Evolutionary conservation across 37 sponge, comb jelly and placozoan genomes (phyloP), one percentile per base, ranked within the genome.

Genomic region (Hormiphora californensis): DNA sequence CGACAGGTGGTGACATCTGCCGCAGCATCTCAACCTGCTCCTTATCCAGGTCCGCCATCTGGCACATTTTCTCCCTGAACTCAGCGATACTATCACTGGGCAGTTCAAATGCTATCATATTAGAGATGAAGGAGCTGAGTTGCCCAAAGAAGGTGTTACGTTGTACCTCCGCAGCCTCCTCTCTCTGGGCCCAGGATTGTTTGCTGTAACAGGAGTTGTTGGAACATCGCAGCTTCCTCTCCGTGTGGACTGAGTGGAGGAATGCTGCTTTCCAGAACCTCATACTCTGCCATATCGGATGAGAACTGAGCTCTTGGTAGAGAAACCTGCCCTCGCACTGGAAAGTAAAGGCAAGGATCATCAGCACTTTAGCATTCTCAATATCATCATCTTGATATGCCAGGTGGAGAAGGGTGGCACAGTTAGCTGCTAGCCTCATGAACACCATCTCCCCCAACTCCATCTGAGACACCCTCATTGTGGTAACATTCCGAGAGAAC

Each of bases 211-310:
- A 73, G 27, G 27, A 43, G 46, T 39, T 73, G 35, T 73, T 22
- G 36, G 32, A 33, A 30, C 46, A 40, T 1, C 81, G 81, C 5
- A 33, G 35, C 25, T 73, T 73, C 1, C 81, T 21, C 35, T 73
- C 81, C 25, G 81, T 27, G 81, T 73, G 81, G n/a, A 73, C 81
- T 2, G 81, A 33, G 46, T 73, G 35, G 23, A 73, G 46, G 25
- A 73, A 73, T 1, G 81, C 81, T 11, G 81, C 81, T 1, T 73
- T 33, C 81, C 81, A 73, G 81, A 73, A 73, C 41, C 81, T n/a
- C 81, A 73, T 73, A 28, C 44, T 73, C 23, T 17, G 9, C 81
- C 81, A 73, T 3, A 73, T 73, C 5, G 81, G 32, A 5, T 43
- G 28, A 19, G 4, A 12, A 23, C 40, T 0, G 44, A 73, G 43